Percentiles rank a stretch among this genome's conserved stretches.
Conservation (phyloP, 2,888 invertebrate species). For the Branchellion lobata region DNA sequence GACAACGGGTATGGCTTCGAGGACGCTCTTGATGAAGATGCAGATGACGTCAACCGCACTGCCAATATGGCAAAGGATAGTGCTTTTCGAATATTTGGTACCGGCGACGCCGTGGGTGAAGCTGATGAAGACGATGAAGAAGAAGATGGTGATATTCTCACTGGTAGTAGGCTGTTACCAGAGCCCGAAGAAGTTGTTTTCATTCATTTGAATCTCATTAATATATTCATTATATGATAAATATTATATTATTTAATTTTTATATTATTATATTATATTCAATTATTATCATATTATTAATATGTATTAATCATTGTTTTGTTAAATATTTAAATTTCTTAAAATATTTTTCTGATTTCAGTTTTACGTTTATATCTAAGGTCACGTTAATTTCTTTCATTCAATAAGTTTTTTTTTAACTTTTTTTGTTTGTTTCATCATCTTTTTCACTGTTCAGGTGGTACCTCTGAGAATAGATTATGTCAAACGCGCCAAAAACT, state of each 20-base stretch:
- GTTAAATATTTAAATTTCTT: not conserved
- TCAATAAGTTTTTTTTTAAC: no score
- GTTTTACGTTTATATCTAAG: no score
- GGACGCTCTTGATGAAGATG: slow-evolving; percentile 27
- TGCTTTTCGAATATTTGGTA: not conserved
- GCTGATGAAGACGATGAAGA: slow-evolving; percentile 37
- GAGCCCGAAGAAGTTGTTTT: slow-evolving; percentile 6
- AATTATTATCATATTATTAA: no score
- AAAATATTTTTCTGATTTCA: no score
- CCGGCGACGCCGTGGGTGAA: not conserved
- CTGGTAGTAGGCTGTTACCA: not conserved
- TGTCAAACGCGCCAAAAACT: not conserved
- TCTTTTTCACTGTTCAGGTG: not conserved
- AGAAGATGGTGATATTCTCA: slow-evolving; percentile 25
- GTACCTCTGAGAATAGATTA: not conserved
- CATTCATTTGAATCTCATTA: no score
- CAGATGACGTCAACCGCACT: not conserved
- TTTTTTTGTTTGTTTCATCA: no score
- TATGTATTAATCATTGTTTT: not conserved
- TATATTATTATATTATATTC: no score
- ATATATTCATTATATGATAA: no score
- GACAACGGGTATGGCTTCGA: slow-evolving; percentile 27
- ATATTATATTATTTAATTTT: no score
- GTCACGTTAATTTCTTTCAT: no score
- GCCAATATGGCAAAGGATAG: not conserved